These are phyloP conservation scores for Mormyrus hasselquistii DNA, from an alignment of 2,797 vertebrate genomes.

Conservation along the genomic window DNA sequence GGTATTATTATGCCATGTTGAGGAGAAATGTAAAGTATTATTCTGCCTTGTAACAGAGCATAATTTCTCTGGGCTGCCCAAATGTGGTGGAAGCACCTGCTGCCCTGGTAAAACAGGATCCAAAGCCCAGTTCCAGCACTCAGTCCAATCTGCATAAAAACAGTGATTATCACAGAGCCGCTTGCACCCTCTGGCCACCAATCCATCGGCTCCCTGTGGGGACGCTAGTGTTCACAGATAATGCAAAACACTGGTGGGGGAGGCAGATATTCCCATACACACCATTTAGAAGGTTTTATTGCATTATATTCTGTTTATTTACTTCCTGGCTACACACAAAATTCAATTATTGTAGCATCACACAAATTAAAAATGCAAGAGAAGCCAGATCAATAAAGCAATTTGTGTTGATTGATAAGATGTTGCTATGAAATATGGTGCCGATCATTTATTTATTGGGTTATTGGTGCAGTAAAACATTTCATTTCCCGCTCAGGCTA, in stretches of 20 bases:
- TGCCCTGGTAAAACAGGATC: background rate
- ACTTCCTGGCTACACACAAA: background rate
- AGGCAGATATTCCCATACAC: background rate
- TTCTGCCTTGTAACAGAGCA: background rate
- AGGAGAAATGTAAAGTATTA: no score
- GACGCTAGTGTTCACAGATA: background rate
- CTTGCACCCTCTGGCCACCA: background rate
- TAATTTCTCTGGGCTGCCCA: background rate
- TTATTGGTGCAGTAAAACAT: constrained; percentile 6
- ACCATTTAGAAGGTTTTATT: background rate
- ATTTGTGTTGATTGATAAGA: background rate
- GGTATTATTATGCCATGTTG: background rate
- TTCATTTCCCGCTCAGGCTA: background rate
- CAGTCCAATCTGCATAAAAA: background rate
- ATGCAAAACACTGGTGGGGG: background rate
- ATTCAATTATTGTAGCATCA: background rate
- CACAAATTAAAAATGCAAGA: constrained; percentile 5
- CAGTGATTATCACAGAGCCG: background rate
- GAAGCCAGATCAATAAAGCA: background rate
- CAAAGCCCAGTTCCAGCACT: background rate
- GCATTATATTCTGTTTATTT: background rate
- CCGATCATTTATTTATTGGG: background rate
- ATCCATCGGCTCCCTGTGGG: background rate
- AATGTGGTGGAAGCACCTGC: background rate
- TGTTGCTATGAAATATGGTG: background rate